Evolutionary conservation across 2,797 vertebrate species (phyloP).

Genomic region (Numenius phaeopus): DNA sequence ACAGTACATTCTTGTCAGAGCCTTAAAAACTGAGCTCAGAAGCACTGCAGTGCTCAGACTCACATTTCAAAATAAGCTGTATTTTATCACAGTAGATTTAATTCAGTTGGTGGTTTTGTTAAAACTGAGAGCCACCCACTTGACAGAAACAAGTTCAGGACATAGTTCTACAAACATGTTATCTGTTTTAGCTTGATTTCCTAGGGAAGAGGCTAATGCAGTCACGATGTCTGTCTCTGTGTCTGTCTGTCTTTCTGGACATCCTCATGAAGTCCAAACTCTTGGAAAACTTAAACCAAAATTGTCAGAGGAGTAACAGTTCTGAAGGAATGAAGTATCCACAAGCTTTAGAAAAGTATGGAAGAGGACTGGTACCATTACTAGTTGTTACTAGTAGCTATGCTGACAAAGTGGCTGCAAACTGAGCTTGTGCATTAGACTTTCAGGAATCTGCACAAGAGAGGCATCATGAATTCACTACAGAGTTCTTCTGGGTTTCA

Average conservation of each 20-base stretch:
- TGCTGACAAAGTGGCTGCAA: background rate
- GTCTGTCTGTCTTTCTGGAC: background rate
- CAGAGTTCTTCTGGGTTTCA: background rate
- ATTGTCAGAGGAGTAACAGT: background rate
- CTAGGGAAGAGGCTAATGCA: background rate
- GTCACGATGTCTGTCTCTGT: background rate
- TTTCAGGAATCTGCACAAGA: fast-evolving
- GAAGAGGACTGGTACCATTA: background rate
- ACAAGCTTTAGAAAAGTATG: background rate
- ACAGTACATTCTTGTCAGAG: background rate
- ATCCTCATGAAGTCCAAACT: background rate
- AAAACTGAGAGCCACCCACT: background rate
- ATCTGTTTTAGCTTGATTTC: background rate
- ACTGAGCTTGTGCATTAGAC: background rate
- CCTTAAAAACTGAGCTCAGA: background rate
- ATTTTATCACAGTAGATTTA: background rate
- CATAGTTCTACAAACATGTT: background rate
- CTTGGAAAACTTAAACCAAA: background rate
- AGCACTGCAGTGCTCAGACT: background rate
- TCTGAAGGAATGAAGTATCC: background rate
- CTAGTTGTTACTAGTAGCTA: background rate
- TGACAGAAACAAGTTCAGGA: background rate
- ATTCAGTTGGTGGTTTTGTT: background rate
- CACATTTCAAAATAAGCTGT: background rate
- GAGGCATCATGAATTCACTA: background rate